phyloP scores from a whole-genome alignment of 2,797 vertebrate genomes.

The Danionella dracula region DNA sequence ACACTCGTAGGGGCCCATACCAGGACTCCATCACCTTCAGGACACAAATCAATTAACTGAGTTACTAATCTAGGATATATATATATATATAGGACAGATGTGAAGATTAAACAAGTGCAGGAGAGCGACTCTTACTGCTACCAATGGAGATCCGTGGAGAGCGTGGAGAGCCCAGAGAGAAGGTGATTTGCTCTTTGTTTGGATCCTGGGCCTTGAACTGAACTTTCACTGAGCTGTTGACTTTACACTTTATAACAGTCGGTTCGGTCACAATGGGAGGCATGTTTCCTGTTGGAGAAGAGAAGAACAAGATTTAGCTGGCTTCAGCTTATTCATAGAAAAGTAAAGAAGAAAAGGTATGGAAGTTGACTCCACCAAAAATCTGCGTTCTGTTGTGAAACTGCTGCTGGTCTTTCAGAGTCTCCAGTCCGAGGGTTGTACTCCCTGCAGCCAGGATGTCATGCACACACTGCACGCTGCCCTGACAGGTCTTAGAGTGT shows the following conservation, averaged over 20 bases:
- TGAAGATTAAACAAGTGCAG: not conserved
- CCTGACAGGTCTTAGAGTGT: conserved; percentile 56
- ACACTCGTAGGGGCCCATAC: conserved; percentile 62
- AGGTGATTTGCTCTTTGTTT: conserved; percentile 67
- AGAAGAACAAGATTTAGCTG: too few relatives aligned
- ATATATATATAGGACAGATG: too few relatives aligned
- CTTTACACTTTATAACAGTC: conserved; percentile 59
- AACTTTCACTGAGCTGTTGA: conserved; percentile 60
- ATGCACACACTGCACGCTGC: conserved; percentile 63
- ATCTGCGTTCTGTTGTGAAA: conserved; percentile 51
- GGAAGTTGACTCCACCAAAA: conserved; percentile 55
- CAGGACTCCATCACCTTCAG: conserved; percentile 62
- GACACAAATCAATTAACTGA: not conserved
- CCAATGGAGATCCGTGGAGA: conserved; percentile 60
- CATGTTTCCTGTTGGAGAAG: conserved; percentile 62
- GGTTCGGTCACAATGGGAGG: conserved; percentile 70
- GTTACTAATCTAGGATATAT: too few relatives aligned
- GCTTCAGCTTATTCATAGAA: too few relatives aligned
- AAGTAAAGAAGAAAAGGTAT: too few relatives aligned
- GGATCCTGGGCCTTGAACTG: conserved; percentile 64
- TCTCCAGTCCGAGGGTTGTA: conserved; percentile 56
- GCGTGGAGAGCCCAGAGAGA: conserved; percentile 65
- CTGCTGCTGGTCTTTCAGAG: conserved; percentile 53
- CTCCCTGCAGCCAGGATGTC: conserved; percentile 63
- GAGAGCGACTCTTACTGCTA: conserved; percentile 53